Percentiles rank a stretch among this genome's conserved stretches.
Conservation (phyloP, 2,888 invertebrate species). For the Dryadula phaetusa region DNA sequence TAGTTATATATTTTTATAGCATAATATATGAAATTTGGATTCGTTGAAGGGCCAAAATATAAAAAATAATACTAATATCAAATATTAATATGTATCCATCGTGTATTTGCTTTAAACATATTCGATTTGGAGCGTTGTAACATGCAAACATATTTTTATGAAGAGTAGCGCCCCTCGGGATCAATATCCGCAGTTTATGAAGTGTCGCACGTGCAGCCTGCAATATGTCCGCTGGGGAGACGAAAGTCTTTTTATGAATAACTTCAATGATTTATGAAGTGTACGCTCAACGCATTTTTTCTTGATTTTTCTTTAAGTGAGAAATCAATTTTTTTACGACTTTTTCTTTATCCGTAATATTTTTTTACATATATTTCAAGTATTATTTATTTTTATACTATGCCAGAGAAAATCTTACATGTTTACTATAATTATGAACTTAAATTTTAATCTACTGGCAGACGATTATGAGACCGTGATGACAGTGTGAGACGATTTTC, state of each 20-base stretch:
- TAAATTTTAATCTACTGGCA: neutral
- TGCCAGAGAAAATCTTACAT: too few species aligned
- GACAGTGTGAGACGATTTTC: too few species aligned
- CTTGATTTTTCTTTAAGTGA: slow-evolving; percentile 50
- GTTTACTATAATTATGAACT: too few species aligned
- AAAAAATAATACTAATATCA: neutral
- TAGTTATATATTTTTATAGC: too few species aligned
- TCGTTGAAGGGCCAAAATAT: neutral
- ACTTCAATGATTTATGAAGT: slow-evolving; percentile 80
- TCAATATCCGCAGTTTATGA: slow-evolving; percentile 80
- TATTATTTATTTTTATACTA: too few species aligned
- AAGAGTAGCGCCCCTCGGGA: slow-evolving; percentile 69
- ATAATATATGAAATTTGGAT: neutral
- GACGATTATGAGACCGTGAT: too few species aligned
- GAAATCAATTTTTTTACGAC: slow-evolving; percentile 19
- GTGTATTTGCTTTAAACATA: slow-evolving; percentile 35
- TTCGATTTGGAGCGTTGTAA: slow-evolving; percentile 43
- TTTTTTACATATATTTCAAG: neutral
- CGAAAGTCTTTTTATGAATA: slow-evolving; percentile 81
- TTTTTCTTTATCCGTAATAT: neutral
- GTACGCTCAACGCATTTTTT: slow-evolving; percentile 55
- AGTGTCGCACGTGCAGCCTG: slow-evolving; percentile 79
- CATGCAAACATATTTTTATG: slow-evolving; percentile 69
- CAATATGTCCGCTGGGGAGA: slow-evolving; percentile 74
- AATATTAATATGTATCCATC: slow-evolving; percentile 9